Evolutionary conservation across 2,888 invertebrate genomes (phyloP), one percentile per base, ranked within the genome.

Genomic region (Portevinia maculata): DNA sequence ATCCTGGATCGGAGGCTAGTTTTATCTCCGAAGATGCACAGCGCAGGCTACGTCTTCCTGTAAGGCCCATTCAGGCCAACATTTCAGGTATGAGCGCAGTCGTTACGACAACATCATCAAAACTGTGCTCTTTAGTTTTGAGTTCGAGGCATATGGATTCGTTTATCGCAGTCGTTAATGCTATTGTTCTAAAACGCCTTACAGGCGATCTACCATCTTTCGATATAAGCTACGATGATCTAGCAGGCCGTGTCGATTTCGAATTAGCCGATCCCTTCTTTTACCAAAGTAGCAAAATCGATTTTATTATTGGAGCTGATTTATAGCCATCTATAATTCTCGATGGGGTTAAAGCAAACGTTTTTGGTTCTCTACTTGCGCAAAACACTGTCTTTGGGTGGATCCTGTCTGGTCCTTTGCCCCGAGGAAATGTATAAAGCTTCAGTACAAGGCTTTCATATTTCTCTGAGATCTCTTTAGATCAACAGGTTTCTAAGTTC

Each of bases 231-330:
- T n/a, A n/a, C n/a, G n/a, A n/a, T n/a, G n/a, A n/a, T n/a, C n/a
- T n/a, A n/a, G n/a, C n/a, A n/a, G n/a, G n/a, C n/a, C n/a, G n/a
- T n/a, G 19, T 50, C 6, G 55, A 65, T 11, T 55, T 65, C 8
- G 17, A 55, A 1, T 30, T 65, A 1, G 57, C 48, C 2, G 62
- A 73, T 52, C 52, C 62, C 1, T 46, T 19, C 11, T 65, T 30
- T 28, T 64, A 46, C 13, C n/a, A 71, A 44, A 50, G 53, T 5
- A 46, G 28, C 1, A 53, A 41, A 0, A 46, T 73, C 1, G 73
- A 73, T 28, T 24, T 73, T 9, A 7, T 48, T 0, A 64, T 65
- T n/a, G 64, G 64, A n/a, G 46, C 62, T 0, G 41, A 73, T 32
- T 15, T 64, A 24, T 64, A 73, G 17, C 55, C 55, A 3, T 41